Evolutionary conservation across 2,888 invertebrate species (phyloP).

Genomic region (Nycteola revayana): DNA sequence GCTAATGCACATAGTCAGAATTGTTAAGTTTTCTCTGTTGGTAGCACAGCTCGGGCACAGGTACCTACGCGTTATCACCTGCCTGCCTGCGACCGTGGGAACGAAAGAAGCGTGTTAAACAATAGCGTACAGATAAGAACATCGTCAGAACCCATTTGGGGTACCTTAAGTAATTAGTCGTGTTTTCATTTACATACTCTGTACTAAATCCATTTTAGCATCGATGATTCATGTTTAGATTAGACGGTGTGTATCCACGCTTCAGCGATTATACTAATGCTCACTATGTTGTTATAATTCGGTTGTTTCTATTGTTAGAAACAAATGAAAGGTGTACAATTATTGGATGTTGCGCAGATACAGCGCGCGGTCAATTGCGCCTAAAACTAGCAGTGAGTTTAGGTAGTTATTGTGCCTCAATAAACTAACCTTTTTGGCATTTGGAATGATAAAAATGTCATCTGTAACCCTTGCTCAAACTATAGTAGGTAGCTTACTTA

Average conservation of each 20-base stretch:
- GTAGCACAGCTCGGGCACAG: slow-evolving; percentile 34
- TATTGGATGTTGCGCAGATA: slow-evolving; percentile 12
- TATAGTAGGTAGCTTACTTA: no score
- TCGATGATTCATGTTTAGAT: slow-evolving; percentile 31
- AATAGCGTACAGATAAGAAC: slow-evolving; percentile 74
- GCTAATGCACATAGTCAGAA: slow-evolving; percentile 33
- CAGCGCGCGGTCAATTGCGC: slow-evolving; percentile 7
- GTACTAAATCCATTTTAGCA: slow-evolving; percentile 23
- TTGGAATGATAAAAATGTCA: no score
- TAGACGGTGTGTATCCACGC: slow-evolving; percentile 21
- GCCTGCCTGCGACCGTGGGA: slow-evolving; percentile 70
- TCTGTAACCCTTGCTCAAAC: no score
- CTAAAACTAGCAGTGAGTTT: slow-evolving; percentile 9
- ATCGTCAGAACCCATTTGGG: slow-evolving; percentile 72
- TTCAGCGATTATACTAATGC: slow-evolving; percentile 31
- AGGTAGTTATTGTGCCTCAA: neutral
- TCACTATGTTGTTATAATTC: slow-evolving; percentile 23
- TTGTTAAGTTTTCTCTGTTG: slow-evolving; percentile 39
- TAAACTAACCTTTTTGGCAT: neutral
- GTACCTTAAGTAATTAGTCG: slow-evolving; percentile 66
- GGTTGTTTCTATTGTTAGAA: slow-evolving; percentile 30
- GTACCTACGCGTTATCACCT: slow-evolving; percentile 62
- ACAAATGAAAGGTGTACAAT: slow-evolving; percentile 29
- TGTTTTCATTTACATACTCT: slow-evolving; percentile 53
- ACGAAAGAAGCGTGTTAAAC: slow-evolving; percentile 78